These are phyloP conservation scores for Luffia ferchaultella DNA, from an alignment of 2,888 invertebrate species.

Conservation along the genomic window DNA sequence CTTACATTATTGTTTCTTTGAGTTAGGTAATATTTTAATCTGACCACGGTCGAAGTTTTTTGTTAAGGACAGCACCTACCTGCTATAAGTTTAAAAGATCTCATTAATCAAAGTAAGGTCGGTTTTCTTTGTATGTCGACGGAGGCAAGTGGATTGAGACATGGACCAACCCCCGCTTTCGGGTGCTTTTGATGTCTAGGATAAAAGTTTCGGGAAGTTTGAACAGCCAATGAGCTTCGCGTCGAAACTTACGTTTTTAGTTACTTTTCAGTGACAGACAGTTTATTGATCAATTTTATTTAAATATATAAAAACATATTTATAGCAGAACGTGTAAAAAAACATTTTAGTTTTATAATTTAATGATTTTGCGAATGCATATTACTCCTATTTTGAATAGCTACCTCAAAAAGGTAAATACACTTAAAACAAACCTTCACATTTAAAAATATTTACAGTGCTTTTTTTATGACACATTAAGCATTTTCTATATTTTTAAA, in stretches of 20 bases:
- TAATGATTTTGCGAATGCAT: too few species aligned
- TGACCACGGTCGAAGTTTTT: constrained; percentile 22
- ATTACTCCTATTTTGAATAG: too few species aligned
- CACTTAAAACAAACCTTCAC: too few species aligned
- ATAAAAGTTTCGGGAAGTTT: neutral
- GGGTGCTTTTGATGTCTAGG: constrained; percentile 12
- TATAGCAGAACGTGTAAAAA: too few species aligned
- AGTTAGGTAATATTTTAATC: constrained; percentile 20
- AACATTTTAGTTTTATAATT: too few species aligned
- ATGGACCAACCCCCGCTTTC: constrained; percentile 11
- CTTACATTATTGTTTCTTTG: constrained; percentile 35
- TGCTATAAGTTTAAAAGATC: constrained; percentile 31
- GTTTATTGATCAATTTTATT: too few species aligned
- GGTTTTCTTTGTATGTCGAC: constrained; percentile 17
- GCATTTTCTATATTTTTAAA: too few species aligned
- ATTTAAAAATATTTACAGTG: too few species aligned
- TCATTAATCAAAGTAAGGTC: constrained; percentile 18
- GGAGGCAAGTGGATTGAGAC: constrained; percentile 32
- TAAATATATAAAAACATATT: too few species aligned
- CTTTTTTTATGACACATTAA: too few species aligned
- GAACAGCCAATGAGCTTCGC: neutral
- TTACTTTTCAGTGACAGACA: too few species aligned
- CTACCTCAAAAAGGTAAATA: too few species aligned
- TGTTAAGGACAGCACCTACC: constrained; percentile 45
- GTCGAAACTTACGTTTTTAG: neutral